phyloP scores from a whole-genome alignment of 2,888 invertebrate species.

The Drosophila anceps region DNA sequence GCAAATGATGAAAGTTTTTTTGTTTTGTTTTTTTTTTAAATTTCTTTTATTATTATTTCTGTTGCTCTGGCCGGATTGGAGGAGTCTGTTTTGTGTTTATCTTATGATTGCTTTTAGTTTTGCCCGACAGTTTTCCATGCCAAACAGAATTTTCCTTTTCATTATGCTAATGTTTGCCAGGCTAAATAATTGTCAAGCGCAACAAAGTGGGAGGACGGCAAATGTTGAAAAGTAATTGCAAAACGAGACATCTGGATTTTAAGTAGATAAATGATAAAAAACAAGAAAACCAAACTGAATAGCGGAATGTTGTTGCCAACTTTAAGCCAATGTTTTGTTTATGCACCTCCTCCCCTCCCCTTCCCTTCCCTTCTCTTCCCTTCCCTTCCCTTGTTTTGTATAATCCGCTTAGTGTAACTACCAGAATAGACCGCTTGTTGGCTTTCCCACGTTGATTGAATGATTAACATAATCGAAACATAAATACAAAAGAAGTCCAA shows the following conservation, averaged over 20 bases:
- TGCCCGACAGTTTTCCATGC: slow-evolving; percentile 53
- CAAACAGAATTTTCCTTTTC: slow-evolving; percentile 54
- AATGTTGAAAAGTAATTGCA: slow-evolving; percentile 43
- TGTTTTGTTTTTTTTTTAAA: neutral
- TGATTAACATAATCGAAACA: slow-evolving; percentile 58
- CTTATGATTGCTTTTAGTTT: slow-evolving; percentile 64
- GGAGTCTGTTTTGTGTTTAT: slow-evolving; percentile 54
- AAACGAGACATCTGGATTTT: slow-evolving; percentile 26
- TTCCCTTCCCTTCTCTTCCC: neutral
- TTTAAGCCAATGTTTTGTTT: slow-evolving; percentile 22
- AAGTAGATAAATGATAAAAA: slow-evolving; percentile 4
- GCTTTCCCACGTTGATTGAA: slow-evolving; percentile 50
- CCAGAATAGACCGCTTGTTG: slow-evolving; percentile 25
- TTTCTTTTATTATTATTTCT: slow-evolving; percentile 5
- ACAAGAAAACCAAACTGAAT: slow-evolving; percentile 12
- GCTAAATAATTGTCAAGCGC: slow-evolving; percentile 36
- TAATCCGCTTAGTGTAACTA: slow-evolving; percentile 44
- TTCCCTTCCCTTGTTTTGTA: slow-evolving; percentile 1
- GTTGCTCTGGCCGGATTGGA: slow-evolving; percentile 23
- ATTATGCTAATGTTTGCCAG: slow-evolving; percentile 39
- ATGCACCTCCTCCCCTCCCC: neutral
- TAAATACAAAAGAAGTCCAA: slow-evolving; percentile 22
- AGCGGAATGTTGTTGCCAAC: slow-evolving; percentile 15
- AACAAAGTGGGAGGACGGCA: slow-evolving; percentile 17
- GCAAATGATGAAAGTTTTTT: slow-evolving; percentile 41